Evolutionary conservation across 2,797 vertebrate species (phyloP), one percentile per base, ranked within the genome.

Genomic region (Notoglanidium macrostoma): DNA sequence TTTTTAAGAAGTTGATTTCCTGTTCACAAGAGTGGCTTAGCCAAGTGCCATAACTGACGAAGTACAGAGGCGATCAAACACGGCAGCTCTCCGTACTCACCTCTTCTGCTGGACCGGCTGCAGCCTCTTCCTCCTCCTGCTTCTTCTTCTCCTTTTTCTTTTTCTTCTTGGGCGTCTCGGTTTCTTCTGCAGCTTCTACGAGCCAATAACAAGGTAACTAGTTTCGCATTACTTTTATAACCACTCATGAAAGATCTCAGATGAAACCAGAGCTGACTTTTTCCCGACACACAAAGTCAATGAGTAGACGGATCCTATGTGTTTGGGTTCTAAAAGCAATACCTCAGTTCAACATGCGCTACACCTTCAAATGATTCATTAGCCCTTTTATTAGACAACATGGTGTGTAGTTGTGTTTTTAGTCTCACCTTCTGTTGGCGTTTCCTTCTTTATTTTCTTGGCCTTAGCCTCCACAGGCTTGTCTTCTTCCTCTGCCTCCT

Each of bases 401-500:
- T 15, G 17, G 29, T 4, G 26, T 9, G 51, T 9, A 26, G 44
- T 1, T 59, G 14, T 46, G 19, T 70, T 83, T 70, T 55, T 4
- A 26, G 35, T 9, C 97, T 93, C 91, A 94, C 94, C 94, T 94
- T 96, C 95, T 87, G 89, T 11, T 87, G 91, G 90, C 0, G 76
- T 6, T 54, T 95, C 94, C 86, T 92, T 96, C 95, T 98, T 99
- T 74, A 93, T 7, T 90, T 98, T 99, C 93, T 99, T 99, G 1
- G 95, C 85, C 94, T 98, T 99, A 89, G 95, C 94, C 63, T 85
- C 94, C 8, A 26, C 86, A 0, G 93, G 90, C 86, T 93, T 86
- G 61, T 94, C 95, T 23, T 91, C 94, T 3, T 93, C 85, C 32
- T 94, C 92, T 26, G 95, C 95, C 12, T 95, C 93, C 44, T 96